Evolutionary conservation across 2,113 vertebrate species (phyloP).

Genomic region (Ginglymostoma cirratum): DNA sequence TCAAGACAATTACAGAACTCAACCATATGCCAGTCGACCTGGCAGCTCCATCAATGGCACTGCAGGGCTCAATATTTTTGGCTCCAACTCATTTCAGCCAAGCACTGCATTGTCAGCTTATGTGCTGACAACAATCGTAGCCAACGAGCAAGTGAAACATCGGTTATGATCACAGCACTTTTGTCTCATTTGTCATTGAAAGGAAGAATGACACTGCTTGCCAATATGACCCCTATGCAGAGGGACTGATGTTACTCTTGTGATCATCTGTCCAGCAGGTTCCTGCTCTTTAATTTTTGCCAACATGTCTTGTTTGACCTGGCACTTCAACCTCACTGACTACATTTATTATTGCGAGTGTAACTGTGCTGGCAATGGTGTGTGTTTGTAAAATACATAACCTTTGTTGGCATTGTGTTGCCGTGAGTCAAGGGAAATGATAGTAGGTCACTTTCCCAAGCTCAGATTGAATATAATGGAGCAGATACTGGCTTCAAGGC

Average conservation of each 20-base stretch:
- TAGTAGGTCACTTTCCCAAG: not conserved
- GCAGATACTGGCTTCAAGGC: not conserved
- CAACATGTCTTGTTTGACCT: not conserved
- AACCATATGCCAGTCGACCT: not conserved
- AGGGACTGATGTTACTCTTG: not conserved
- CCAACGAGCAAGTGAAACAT: not conserved
- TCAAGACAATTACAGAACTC: not conserved
- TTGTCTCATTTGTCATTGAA: not conserved
- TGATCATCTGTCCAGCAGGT: not conserved
- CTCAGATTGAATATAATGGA: not conserved
- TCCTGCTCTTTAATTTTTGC: not conserved
- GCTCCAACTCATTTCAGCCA: constrained; percentile 9
- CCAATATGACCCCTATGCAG: not conserved
- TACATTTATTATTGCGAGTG: not conserved
- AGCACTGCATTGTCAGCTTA: not conserved
- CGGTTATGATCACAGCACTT: not conserved
- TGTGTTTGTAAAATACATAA: not conserved
- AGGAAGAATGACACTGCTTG: not conserved
- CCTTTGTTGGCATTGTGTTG: not conserved
- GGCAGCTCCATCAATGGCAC: constrained; percentile 4
- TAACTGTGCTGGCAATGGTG: not conserved
- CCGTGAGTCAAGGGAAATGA: not conserved
- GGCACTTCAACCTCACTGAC: not conserved
- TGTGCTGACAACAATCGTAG: not conserved
- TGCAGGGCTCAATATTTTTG: not conserved